Conservation (phyloP, 2,888 invertebrate species). For the Mimumesa dahlbomi region DNA sequence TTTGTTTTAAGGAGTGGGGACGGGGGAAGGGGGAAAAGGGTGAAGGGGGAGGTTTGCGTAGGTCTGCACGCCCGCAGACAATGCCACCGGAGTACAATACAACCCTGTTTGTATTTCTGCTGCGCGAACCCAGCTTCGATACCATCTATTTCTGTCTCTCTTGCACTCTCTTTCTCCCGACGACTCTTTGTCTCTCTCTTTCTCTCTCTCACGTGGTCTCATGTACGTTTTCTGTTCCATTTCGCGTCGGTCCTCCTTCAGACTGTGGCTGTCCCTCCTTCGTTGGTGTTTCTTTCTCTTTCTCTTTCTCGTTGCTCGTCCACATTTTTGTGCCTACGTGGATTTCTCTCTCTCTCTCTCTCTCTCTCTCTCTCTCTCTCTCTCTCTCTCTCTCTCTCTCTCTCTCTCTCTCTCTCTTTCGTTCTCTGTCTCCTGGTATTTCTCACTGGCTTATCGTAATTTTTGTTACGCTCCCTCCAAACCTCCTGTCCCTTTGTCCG, state of each 20-base stretch:
- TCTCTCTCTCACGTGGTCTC: too few relatives aligned
- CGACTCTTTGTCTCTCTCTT: neutral
- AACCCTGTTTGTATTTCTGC: conserved; percentile 57
- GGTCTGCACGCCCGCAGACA: conserved; percentile 55
- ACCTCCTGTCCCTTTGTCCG: too few relatives aligned
- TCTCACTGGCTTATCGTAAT: too few relatives aligned
- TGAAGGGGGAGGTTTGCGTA: conserved; percentile 12
- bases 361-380: neutral
- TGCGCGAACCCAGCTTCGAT: conserved; percentile 47
- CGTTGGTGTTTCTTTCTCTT: conserved; percentile 46
- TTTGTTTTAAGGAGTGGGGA: conserved; percentile 64
- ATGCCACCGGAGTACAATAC: conserved; percentile 52
- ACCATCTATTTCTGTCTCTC: conserved; percentile 39
- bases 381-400: neutral
- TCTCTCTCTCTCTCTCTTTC: neutral
- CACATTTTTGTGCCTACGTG: too few relatives aligned
- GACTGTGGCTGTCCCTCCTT: too few relatives aligned
- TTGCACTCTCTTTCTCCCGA: neutral
- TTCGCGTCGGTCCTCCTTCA: too few relatives aligned
- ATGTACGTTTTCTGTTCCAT: too few relatives aligned
- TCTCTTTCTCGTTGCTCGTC: conserved; percentile 2
- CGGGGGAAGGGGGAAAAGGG: conserved; percentile 7
- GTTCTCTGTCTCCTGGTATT: neutral
- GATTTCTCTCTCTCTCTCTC: conserved; percentile 1
- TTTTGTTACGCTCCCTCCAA: too few relatives aligned